These are phyloP conservation scores for Drosophila leonis DNA, from an alignment of 2,888 invertebrate genomes.

Conservation along the genomic window DNA sequence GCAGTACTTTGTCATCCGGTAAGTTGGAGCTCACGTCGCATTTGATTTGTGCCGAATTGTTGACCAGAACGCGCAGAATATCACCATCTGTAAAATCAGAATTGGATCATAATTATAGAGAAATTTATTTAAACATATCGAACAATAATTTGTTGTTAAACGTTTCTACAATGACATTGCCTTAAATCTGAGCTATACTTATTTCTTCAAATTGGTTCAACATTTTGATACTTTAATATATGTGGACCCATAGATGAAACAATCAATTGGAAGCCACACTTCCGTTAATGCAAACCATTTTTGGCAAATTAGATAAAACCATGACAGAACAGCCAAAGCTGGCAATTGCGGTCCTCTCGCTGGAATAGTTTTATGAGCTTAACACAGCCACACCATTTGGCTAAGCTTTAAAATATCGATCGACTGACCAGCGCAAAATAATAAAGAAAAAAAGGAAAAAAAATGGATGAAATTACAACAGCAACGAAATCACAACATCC, in stretches of 20 bases:
- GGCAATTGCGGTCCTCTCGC: constrained; percentile 39
- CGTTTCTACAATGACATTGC: too few relatives aligned
- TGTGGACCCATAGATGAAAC: background rate
- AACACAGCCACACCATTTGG: constrained; percentile 52
- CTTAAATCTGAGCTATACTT: background rate
- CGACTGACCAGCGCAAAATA: constrained; percentile 36
- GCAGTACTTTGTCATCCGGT: constrained; percentile 91
- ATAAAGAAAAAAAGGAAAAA: constrained; percentile 9
- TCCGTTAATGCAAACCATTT: constrained; percentile 4
- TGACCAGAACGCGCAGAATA: constrained; percentile 87
- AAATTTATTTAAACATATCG: background rate
- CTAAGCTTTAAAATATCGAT: constrained; percentile 81
- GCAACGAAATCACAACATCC: constrained; percentile 53
- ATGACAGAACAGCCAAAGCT: constrained; percentile 44
- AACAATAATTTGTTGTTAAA: too few relatives aligned
- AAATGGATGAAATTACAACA: background rate
- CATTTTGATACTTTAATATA: background rate
- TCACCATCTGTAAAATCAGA: constrained; percentile 84
- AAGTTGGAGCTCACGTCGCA: constrained; percentile 93
- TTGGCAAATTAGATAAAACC: constrained; percentile 17
- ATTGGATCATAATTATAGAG: background rate
- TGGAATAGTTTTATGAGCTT: constrained; percentile 40
- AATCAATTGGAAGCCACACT: background rate
- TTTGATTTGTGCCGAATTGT: constrained; percentile 92
- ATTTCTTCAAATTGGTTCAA: background rate